Conservation (phyloP, 1,140 invertebrate species). For the Bombus soroeensis region DNA sequence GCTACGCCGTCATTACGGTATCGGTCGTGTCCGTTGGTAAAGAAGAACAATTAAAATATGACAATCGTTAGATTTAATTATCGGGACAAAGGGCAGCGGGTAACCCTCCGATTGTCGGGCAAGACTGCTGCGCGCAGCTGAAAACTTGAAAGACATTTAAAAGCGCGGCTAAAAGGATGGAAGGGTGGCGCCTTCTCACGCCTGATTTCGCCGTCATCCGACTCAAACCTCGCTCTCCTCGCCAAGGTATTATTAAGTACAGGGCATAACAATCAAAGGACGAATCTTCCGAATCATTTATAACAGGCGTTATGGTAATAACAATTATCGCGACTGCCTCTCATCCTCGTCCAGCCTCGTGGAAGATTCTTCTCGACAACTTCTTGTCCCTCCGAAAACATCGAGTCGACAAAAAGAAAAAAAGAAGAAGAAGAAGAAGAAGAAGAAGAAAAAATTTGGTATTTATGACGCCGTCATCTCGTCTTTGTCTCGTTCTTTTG, state of each 20-base stretch:
- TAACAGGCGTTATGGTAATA: conserved; percentile 68
- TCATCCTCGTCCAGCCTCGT: not conserved
- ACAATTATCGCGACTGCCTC: conserved; percentile 66
- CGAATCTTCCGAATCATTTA: conserved; percentile 73
- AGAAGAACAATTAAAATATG: conserved; percentile 81
- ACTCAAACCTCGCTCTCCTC: conserved; percentile 22
- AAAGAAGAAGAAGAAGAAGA: fast-evolving
- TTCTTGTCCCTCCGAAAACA: conserved; percentile 8
- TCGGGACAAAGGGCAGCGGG: conserved; percentile 74
- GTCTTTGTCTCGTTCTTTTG: not conserved
- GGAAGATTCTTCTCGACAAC: not conserved
- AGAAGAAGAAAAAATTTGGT: not conserved
- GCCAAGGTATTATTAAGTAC: conserved; percentile 68
- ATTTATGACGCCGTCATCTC: not conserved
- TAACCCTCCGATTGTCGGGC: conserved; percentile 56
- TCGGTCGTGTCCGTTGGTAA: conserved; percentile 66
- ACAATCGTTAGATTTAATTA: conserved; percentile 82
- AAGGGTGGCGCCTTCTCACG: conserved; percentile 66
- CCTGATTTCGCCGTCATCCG: conserved; percentile 60
- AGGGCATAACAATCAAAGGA: conserved; percentile 71
- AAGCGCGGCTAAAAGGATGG: conserved; percentile 74
- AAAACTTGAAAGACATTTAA: conserved; percentile 81
- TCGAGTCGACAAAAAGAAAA: not conserved
- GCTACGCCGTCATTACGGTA: conserved; percentile 71
- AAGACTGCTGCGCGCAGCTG: conserved; percentile 78